phyloP scores from a whole-genome alignment of 2,113 vertebrate genomes.

The Tupaia tana region DNA sequence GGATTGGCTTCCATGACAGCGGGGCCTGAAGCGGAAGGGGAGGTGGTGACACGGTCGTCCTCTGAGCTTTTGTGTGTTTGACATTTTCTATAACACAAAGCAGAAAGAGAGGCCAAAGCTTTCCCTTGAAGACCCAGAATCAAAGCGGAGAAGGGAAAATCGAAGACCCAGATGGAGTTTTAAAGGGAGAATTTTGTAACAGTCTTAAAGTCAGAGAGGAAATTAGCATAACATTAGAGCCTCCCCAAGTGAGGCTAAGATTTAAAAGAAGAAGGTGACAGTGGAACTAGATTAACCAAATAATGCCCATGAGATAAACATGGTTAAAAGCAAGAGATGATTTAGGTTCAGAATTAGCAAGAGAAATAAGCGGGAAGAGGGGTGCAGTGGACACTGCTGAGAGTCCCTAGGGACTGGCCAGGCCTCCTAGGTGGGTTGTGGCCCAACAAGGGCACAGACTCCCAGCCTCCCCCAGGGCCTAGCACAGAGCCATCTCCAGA shows the following conservation, averaged over 20 bases:
- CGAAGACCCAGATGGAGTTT: neutral
- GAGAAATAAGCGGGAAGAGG: accelerated
- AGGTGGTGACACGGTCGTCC: accelerated
- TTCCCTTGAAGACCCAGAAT: neutral
- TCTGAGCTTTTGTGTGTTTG: neutral
- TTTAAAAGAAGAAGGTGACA: neutral
- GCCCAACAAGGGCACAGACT: accelerated
- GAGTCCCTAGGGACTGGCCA: accelerated
- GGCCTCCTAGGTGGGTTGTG: neutral
- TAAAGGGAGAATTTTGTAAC: neutral
- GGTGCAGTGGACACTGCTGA: too few relatives aligned
- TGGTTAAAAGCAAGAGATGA: accelerated
- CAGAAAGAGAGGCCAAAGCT: neutral
- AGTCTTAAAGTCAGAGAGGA: neutral
- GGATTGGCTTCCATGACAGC: accelerated
- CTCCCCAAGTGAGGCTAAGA: neutral
- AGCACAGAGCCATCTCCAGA: accelerated
- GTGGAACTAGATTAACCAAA: accelerated
- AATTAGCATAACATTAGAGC: accelerated
- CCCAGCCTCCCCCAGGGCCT: too few relatives aligned
- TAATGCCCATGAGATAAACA: accelerated
- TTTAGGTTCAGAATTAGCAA: accelerated
- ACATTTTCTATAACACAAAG: neutral
- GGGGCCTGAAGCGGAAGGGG: neutral
- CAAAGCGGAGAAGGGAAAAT: neutral